Evolutionary conservation across 2,797 vertebrate species (phyloP), one percentile per base, ranked within the genome.

Genomic region (Lateolabrax maculatus): DNA sequence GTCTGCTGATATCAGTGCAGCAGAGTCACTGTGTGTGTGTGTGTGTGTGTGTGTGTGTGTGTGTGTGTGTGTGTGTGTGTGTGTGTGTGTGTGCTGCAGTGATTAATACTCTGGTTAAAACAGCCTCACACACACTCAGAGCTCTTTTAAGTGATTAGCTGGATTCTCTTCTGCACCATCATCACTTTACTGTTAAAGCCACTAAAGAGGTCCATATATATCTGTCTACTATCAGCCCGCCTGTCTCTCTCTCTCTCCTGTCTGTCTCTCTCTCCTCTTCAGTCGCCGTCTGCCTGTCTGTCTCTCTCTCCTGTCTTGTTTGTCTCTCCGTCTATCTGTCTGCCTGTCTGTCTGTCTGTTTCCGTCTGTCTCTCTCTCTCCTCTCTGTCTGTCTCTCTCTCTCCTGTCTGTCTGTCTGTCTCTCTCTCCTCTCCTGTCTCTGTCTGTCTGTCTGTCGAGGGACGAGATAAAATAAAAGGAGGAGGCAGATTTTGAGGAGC

Each of bases 101-200:
- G 89, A 96, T 96, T 96, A 95, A 97, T 96, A 93, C 77, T 53
- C 69, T 77, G 84, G 44, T 74, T 83, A 55, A 85, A 84, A 81
- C 61, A 63, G 68, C 71, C 76, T 48, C 78, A 73, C 57, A 77
- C 79, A 79, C 72, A 69, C 75, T 76, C 63, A 57, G 84, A 95
- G 92, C 96, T 96, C 95, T 97, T 98, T 97, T 97, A 97, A 97
- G 96, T 98, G 97, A 99, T 93, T 92, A 89, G 88, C 93, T 91
- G 87, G 88, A 87, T 72, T 77, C 71, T 85, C 84, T 89, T 79
- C 84, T 89, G 89, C 89, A 93, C 89, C 91, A 96, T 97, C 87
- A 90, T 80, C 93, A 95, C 92, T 95, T 90, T 93, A 53, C 96
- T 46, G 95, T 91, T 94, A 94, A 95, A 97, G 96, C 96, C 96